Evolutionary conservation across 1,140 invertebrate species (phyloP).

Genomic region (Ips typographus): DNA sequence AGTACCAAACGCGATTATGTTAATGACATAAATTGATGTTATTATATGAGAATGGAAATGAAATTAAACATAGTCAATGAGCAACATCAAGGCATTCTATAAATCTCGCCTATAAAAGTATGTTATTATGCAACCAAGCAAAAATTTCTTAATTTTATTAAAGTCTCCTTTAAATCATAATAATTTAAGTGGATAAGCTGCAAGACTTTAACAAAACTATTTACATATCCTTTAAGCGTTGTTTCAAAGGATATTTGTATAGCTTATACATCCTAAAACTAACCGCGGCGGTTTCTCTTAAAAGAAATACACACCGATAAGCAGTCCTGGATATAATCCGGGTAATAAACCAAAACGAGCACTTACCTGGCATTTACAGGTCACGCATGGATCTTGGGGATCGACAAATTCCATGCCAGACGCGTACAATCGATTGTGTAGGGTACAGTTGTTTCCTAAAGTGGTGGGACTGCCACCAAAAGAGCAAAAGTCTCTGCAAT

Average conservation of each 20-base stretch:
- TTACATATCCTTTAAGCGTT: constrained; percentile 4
- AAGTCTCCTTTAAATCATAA: constrained; percentile 8
- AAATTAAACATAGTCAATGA: constrained; percentile 2
- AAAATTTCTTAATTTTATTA: constrained; percentile 23
- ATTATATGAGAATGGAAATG: too few relatives aligned
- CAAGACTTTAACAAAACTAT: constrained; percentile 7
- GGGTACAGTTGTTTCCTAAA: constrained; percentile 58
- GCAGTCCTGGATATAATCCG: not conserved
- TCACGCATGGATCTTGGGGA: constrained; percentile 67
- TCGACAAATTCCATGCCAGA: constrained; percentile 61
- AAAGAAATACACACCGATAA: not conserved
- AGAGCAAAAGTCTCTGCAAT: constrained; percentile 65
- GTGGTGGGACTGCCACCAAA: constrained; percentile 41
- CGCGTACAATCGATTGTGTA: constrained; percentile 61
- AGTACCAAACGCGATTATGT: too few relatives aligned
- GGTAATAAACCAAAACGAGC: not conserved
- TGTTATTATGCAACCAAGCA: constrained; percentile 34
- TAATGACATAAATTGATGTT: too few relatives aligned
- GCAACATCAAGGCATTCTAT: constrained; percentile 38
- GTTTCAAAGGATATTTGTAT: not conserved
- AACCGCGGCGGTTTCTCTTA: not conserved
- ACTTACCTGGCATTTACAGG: constrained; percentile 75
- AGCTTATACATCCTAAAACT: not conserved
- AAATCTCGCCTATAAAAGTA: constrained; percentile 8
- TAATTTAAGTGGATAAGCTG: not conserved